phyloP scores from a whole-genome alignment of 2,113 vertebrate genomes.

The Elaphurus davidianus region DNA sequence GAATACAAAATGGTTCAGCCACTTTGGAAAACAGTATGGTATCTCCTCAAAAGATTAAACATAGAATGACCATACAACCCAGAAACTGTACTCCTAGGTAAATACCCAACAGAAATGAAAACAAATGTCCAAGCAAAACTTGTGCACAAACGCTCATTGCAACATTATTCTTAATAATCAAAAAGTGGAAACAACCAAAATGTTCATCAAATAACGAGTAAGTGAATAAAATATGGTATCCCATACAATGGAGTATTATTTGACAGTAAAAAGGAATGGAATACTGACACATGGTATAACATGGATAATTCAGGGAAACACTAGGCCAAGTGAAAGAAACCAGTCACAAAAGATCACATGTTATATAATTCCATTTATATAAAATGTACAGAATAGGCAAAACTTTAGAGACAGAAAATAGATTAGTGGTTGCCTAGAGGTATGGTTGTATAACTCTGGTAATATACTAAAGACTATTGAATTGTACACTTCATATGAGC shows the following conservation, averaged over 20 bases:
- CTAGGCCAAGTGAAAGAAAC: background rate
- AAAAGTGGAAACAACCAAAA: background rate
- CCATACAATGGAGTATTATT: background rate
- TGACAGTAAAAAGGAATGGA: background rate
- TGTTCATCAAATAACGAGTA: background rate
- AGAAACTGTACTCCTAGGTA: background rate
- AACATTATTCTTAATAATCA: background rate
- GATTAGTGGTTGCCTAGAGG: background rate
- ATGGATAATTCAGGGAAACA: background rate
- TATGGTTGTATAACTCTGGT: background rate
- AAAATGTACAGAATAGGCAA: background rate
- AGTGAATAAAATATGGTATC: background rate
- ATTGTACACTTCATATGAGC: background rate
- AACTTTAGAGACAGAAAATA: background rate
- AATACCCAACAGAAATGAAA: background rate
- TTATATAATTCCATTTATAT: background rate
- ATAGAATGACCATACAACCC: background rate
- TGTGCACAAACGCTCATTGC: background rate
- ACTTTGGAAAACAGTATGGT: background rate
- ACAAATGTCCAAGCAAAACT: background rate
- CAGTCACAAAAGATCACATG: background rate
- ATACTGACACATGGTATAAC: background rate
- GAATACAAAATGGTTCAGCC: background rate
- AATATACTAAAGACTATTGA: background rate
- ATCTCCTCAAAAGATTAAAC: constrained; percentile 1